These are phyloP conservation scores for Coilia nasus DNA, from an alignment of 2,797 vertebrate genomes.

Conservation along the genomic window DNA sequence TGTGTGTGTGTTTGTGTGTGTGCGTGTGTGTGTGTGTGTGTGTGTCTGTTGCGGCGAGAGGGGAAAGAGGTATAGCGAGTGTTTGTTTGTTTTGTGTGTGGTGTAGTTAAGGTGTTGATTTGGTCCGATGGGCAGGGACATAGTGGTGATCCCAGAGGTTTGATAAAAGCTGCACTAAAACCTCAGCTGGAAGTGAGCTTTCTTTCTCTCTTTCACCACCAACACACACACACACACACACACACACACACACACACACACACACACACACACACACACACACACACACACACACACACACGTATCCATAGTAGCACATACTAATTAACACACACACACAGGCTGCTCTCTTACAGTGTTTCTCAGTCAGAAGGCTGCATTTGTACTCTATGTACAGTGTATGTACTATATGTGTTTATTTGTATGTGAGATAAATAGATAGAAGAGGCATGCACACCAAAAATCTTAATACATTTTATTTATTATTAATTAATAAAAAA, in stretches of 20 bases:
- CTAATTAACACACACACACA: neutral
- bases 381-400: no score
- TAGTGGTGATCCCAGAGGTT: slow-evolving; percentile 49
- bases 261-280: neutral
- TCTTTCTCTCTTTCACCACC: slow-evolving; percentile 5
- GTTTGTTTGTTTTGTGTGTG: slow-evolving; percentile 24
- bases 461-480: no score
- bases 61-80: neutral
- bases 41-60: slow-evolving; percentile 31
- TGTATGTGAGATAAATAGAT: no score
- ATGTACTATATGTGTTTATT: no score
- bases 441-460: no score
- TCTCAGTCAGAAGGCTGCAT: no score
- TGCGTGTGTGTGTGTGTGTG: slow-evolving; percentile 18
- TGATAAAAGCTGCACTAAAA: slow-evolving; percentile 43
- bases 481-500: no score
- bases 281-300: neutral
- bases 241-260: neutral
- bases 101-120: slow-evolving; percentile 56
- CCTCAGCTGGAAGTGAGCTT: slow-evolving; percentile 47
- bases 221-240: neutral
- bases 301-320: no score
- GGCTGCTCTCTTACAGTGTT: no score
- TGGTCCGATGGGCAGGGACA: slow-evolving; percentile 52
- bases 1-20: slow-evolving; percentile 4